Evolutionary conservation across 2,888 invertebrate species (phyloP).

Genomic region (Tortrix viridana): DNA sequence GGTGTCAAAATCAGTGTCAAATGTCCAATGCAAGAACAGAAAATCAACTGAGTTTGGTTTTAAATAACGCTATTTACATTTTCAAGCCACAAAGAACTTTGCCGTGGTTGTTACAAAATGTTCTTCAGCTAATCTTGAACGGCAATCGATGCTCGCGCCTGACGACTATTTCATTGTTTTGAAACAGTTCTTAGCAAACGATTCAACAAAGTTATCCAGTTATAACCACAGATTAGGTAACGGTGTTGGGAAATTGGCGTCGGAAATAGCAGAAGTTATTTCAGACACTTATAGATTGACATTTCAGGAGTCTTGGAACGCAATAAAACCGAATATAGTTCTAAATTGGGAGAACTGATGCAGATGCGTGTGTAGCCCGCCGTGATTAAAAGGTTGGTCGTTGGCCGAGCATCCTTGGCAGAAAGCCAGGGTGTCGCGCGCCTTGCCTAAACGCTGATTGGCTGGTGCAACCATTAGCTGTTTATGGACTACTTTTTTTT

Average conservation of each 20-base stretch:
- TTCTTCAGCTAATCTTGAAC: constrained; percentile 31
- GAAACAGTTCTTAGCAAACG: constrained; percentile 40
- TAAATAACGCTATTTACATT: no score
- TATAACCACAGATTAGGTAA: constrained; percentile 39
- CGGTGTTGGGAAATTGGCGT: constrained; percentile 25
- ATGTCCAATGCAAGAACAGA: no score
- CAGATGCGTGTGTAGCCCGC: constrained; percentile 46
- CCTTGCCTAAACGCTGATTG: constrained; percentile 50
- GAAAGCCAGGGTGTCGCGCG: constrained; percentile 55
- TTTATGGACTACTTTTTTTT: constrained; percentile 51
- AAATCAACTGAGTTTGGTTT: no score
- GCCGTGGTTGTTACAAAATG: background rate
- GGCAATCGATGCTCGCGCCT: constrained; percentile 39
- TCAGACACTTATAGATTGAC: constrained; percentile 44
- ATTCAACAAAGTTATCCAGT: constrained; percentile 40
- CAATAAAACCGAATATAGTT: constrained; percentile 59
- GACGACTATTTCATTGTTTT: constrained; percentile 43
- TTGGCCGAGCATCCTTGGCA: constrained; percentile 71
- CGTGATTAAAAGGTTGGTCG: constrained; percentile 71
- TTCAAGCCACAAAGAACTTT: no score
- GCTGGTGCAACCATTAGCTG: constrained; percentile 53
- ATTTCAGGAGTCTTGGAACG: constrained; percentile 49
- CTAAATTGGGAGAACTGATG: constrained; percentile 63
- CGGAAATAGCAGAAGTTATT: constrained; percentile 19
- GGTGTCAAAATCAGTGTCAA: no score